Evolutionary conservation across 2,888 invertebrate species (phyloP).

Genomic region (Nephrocerus scutellatus): DNA sequence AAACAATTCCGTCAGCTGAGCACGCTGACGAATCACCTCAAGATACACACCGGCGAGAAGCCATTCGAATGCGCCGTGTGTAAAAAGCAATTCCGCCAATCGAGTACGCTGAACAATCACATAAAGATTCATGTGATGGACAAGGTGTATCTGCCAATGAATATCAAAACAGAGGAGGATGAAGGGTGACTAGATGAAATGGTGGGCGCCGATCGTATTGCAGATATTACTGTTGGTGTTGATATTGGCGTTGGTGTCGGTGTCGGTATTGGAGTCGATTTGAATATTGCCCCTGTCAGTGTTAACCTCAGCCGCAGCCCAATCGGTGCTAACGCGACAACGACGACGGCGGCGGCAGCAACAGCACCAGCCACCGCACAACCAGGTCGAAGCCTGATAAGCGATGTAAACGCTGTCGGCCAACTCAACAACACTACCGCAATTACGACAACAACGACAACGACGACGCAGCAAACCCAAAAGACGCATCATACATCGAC

Average conservation of each 20-base stretch:
- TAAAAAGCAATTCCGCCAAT: conserved; percentile 49
- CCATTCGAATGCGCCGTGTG: conserved; percentile 48
- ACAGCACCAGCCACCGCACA: conserved; percentile 7
- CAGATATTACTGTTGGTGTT: conserved; percentile 21
- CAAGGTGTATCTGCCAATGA: conserved; percentile 47
- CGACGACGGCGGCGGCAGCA: conserved; percentile 19
- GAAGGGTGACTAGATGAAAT: conserved; percentile 47
- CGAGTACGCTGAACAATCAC: conserved; percentile 48
- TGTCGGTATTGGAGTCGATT: too few species aligned
- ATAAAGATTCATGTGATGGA: conserved; percentile 49
- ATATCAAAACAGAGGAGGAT: conserved; percentile 47
- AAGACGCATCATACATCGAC: too few species aligned
- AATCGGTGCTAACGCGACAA: conserved; percentile 8
- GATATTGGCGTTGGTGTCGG: too few species aligned
- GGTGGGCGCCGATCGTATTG: conserved; percentile 37
- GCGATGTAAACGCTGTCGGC: too few species aligned
- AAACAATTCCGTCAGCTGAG: conserved; percentile 48
- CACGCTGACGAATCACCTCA: conserved; percentile 47
- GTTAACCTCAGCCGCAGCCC: conserved; percentile 14
- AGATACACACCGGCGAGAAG: conserved; percentile 49
- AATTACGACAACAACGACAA: too few species aligned
- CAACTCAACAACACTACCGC: too few species aligned
- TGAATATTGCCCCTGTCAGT: too few species aligned
- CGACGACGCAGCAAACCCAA: too few species aligned
- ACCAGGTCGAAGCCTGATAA: too few species aligned